Evolutionary conservation across 2,888 invertebrate genomes (phyloP), one percentile per base, ranked within the genome.

Genomic region (Sarcophaga carnaria): DNA sequence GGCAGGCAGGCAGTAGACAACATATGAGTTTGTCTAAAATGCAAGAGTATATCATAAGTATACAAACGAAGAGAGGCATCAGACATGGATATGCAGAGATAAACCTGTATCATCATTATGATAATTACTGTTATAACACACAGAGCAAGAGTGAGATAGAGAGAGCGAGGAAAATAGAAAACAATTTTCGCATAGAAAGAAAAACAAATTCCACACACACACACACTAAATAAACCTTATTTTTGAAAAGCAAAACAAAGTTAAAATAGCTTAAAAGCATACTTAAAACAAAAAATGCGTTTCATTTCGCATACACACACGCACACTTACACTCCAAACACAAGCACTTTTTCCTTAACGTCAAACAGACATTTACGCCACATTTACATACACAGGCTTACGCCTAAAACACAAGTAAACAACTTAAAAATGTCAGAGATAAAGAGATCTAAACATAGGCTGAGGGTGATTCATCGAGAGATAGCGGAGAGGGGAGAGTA

Each of bases 221-320:
- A n/a, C 14, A 67, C 79, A 72, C 37, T 79, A 80, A 79, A 75
- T 75, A 80, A 80, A 69, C 37, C 47, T n/a, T 47, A 79, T 60
- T 69, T 70, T 63, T 70, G 12, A 27, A 27, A 17, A 37, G 25
- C n/a, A 72, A 62, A 72, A 47, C 20, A 72, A 54, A 45, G 22
- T 25, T 20, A 71, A 75, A 77, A 67, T 67, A 77, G 71, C 78
- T 78, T 83, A 83, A 78, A 83, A 83, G 83, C 72, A 83, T 54
- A 62, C 77, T 77, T 72, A 37, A 37, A 37, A 37, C 49, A 72
- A 69, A 67, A 83, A 72, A 72, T 83, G 78, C 83, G 78, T 78
- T 78, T 67, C 37, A 37, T 37, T 82, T 63, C 54, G 3, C 17
- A 59, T 20, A 64, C 11, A 60, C 3, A 60, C n/a, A 37, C 59